A percentile compares a stretch with the other conserved stretches of the same genome.
Conservation (phyloP, 2,113 vertebrate genomes). For the Emydura subglobosa region DNA sequence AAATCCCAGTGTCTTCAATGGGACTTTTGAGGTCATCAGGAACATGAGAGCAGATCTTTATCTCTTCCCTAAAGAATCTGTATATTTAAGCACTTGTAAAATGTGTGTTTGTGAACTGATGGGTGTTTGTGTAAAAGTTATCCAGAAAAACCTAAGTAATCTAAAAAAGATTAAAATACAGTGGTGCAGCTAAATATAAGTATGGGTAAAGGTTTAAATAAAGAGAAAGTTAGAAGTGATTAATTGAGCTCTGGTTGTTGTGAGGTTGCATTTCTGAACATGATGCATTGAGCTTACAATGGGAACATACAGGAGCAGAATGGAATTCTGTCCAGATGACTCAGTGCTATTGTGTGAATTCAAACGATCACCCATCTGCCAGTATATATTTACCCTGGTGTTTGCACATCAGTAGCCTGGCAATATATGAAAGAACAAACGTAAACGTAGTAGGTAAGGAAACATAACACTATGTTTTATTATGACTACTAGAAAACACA, state of each 20-base stretch:
- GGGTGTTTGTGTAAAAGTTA: neutral
- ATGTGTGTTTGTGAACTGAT: neutral
- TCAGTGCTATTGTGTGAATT: slow-evolving; percentile 43
- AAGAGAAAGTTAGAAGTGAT: neutral
- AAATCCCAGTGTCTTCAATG: neutral
- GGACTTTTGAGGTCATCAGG: neutral
- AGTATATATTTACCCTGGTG: slow-evolving; percentile 22
- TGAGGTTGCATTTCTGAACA: neutral
- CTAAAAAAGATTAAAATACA: fast-evolving
- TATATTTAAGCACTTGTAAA: neutral
- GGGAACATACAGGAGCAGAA: neutral
- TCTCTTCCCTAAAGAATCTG: neutral
- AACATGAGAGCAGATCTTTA: neutral
- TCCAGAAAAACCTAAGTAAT: neutral
- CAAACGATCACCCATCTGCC: slow-evolving; percentile 1
- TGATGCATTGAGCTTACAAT: neutral
- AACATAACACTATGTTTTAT: neutral
- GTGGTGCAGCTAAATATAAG: neutral
- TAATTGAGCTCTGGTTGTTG: neutral
- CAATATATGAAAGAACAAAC: slow-evolving; percentile 42
- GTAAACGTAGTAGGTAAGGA: neutral
- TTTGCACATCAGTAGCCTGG: slow-evolving; percentile 40
- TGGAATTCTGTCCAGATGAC: slow-evolving; percentile 52
- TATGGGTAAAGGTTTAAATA: neutral
- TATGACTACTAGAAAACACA: slow-evolving; percentile 21